Conservation (phyloP, 1,140 invertebrate species). For the Bilobella aurantiaca region DNA sequence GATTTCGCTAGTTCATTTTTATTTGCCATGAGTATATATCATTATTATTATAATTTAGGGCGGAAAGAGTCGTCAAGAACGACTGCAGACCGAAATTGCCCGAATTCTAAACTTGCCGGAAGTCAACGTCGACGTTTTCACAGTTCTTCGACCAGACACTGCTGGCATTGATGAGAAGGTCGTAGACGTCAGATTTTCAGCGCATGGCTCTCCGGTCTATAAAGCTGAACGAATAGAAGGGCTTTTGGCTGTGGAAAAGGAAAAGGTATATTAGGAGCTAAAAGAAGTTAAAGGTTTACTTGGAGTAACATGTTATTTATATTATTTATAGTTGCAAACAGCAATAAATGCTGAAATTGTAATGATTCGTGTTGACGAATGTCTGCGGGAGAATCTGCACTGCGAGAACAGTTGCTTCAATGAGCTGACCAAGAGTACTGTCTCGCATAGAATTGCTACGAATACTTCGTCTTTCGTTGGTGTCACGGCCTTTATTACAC, state of each 20-base stretch:
- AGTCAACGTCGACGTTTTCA: conserved; percentile 85
- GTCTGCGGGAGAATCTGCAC: conserved; percentile 53
- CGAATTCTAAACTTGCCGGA: conserved; percentile 60
- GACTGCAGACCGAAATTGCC: conserved; percentile 55
- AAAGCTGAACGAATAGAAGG: conserved; percentile 72
- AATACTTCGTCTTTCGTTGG: conserved; percentile 83
- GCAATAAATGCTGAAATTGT: conserved; percentile 59
- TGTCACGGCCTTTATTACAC: conserved; percentile 64
- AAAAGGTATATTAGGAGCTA: conserved; percentile 51
- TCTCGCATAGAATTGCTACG: conserved; percentile 67
- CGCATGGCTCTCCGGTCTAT: conserved; percentile 84
- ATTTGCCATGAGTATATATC: background rate
- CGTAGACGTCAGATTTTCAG: conserved; percentile 74
- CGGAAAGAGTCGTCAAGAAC: conserved; percentile 59
- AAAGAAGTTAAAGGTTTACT: background rate
- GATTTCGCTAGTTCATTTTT: background rate
- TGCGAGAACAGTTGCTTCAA: conserved; percentile 59
- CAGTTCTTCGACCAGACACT: conserved; percentile 60
- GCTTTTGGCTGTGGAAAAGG: conserved; percentile 54
- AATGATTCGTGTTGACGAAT: conserved; percentile 83
- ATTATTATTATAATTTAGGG: background rate
- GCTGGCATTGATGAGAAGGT: conserved; percentile 48
- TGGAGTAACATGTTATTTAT: background rate
- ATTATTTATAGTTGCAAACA: conserved; percentile 40
- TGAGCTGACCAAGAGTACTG: conserved; percentile 55